phyloP scores from a whole-genome alignment of 2,888 invertebrate genomes.

The Troides aeacus region DNA sequence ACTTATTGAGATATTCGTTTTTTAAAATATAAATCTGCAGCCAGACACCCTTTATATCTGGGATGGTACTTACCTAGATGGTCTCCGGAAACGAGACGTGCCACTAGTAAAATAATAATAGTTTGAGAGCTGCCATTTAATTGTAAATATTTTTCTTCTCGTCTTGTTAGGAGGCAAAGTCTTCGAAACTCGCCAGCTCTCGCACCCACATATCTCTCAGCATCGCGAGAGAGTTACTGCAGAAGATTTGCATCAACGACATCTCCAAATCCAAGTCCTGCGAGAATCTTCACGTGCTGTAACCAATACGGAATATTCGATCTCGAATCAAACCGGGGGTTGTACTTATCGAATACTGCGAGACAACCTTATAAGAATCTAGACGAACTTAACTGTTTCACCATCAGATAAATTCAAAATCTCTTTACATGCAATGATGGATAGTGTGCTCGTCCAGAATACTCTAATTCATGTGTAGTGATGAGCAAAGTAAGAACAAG shows the following conservation, averaged over 20 bases:
- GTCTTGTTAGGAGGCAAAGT: conserved; percentile 71
- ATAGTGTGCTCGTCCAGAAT: too few relatives aligned
- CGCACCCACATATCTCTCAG: conserved; percentile 90
- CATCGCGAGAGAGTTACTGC: conserved; percentile 89
- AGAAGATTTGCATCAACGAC: conserved; percentile 92
- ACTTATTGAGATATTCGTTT: too few relatives aligned
- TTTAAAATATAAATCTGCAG: too few relatives aligned
- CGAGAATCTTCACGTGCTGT: conserved; percentile 91
- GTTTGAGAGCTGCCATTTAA: not conserved
- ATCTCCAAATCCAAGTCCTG: conserved; percentile 92
- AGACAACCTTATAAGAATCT: conserved; percentile 15
- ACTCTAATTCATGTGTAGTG: too few relatives aligned
- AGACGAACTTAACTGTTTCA: not conserved
- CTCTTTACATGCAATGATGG: too few relatives aligned
- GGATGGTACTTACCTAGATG: too few relatives aligned
- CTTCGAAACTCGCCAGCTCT: conserved; percentile 86
- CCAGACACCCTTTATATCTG: too few relatives aligned
- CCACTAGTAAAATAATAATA: not conserved
- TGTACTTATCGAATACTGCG: not conserved
- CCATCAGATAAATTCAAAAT: not conserved
- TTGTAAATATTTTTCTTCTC: conserved; percentile 20
- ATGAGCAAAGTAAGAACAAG: too few relatives aligned
- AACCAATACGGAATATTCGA: conserved; percentile 39
- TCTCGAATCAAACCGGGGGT: not conserved
- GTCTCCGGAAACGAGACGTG: not conserved